phyloP scores from a whole-genome alignment of 1,140 invertebrate genomes.

The Oedothorax gibbosus region DNA sequence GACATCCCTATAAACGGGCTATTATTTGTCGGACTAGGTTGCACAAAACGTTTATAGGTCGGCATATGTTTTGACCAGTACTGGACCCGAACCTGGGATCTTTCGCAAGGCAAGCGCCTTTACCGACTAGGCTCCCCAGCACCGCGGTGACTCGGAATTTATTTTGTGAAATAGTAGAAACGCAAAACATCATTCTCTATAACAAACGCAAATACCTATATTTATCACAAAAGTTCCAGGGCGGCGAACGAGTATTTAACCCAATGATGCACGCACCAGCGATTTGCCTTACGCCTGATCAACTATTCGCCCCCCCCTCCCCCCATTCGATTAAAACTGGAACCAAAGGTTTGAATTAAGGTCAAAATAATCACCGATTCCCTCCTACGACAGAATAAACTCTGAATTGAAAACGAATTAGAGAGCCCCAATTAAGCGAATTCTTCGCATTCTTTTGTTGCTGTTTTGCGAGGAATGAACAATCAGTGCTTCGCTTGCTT shows the following conservation, averaged over 20 bases:
- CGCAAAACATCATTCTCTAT: too few relatives aligned
- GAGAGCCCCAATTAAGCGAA: conserved; percentile 46
- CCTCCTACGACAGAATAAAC: conserved; percentile 23
- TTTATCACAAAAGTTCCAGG: too few relatives aligned
- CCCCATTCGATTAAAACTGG: conserved; percentile 25
- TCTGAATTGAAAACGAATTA: conserved; percentile 45
- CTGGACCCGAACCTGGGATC: too few relatives aligned
- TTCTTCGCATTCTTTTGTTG: conserved; percentile 44
- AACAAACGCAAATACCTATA: too few relatives aligned
- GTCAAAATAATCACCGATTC: conserved; percentile 30
- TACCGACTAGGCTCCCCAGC: too few relatives aligned
- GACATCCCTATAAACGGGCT: too few relatives aligned
- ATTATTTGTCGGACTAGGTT: too few relatives aligned
- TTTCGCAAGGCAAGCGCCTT: too few relatives aligned
- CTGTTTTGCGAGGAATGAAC: conserved; percentile 22
- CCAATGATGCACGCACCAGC: conserved; percentile 37
- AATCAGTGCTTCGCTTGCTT: conserved; percentile 1
- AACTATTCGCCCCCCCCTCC: not conserved
- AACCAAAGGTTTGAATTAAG: conserved; percentile 24
- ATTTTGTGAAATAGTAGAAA: too few relatives aligned
- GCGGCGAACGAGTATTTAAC: not conserved
- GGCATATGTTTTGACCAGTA: not conserved
- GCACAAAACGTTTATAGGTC: not conserved
- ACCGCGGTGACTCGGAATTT: too few relatives aligned
- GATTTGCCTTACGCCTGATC: conserved; percentile 8